Conservation (phyloP, 2,113 vertebrate genomes). For the Psilopsiagon aurifrons region DNA sequence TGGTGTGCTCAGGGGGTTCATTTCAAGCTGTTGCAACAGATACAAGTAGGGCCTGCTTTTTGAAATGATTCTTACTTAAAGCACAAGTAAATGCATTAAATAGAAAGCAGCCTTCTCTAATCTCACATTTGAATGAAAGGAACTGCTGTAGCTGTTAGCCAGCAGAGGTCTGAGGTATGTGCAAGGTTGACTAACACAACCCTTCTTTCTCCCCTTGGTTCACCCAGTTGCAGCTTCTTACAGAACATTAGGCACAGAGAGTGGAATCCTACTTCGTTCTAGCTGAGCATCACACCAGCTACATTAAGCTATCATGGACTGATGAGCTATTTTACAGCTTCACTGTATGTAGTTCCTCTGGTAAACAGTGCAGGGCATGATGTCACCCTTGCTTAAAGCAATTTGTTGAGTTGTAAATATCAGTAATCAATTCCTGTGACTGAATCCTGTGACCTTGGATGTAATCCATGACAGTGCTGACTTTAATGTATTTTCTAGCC, state of each 20-base stretch:
- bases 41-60: not conserved
- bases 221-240: not conserved
- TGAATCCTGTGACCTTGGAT: constrained; percentile 32
- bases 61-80: not conserved
- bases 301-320: accelerated
- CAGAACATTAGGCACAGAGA: not conserved
- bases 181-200: not conserved
- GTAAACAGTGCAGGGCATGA: not conserved
- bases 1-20: not conserved
- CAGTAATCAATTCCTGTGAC: constrained; percentile 33
- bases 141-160: not conserved
- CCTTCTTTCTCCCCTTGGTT: not conserved
- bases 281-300: not conserved
- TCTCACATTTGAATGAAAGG: not conserved
- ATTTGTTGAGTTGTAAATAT: constrained; percentile 62
- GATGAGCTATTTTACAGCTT: not conserved
- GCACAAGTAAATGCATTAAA: not conserved
- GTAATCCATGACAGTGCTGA: not conserved
- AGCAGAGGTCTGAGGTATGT: not conserved
- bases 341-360: not conserved
- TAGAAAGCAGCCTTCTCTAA: not conserved
- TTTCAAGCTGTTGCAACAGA: not conserved
- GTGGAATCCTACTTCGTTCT: not conserved
- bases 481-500: constrained; percentile 52
- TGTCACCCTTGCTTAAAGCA: constrained; percentile 23